Evolutionary conservation across 2,888 invertebrate species (phyloP).

Genomic region (Heliconius aoede): DNA sequence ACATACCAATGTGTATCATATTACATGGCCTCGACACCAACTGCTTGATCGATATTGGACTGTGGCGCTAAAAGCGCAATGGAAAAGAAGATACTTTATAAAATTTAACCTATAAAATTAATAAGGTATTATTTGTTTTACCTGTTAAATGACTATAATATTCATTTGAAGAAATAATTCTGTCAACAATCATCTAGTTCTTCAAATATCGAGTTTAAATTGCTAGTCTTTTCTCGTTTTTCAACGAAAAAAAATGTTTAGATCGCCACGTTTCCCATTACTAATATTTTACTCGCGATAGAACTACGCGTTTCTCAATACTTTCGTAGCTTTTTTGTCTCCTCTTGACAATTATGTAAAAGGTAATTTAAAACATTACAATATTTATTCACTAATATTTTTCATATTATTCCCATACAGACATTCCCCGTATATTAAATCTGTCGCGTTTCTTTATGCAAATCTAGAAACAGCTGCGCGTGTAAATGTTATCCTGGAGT

Average conservation of each 20-base stretch:
- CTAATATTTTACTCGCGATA: no score
- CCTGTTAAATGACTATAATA: no score
- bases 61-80: constrained; percentile 69
- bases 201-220: no score
- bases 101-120: not conserved
- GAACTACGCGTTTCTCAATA: no score
- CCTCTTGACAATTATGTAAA: no score
- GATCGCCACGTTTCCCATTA: no score
- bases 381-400: not conserved
- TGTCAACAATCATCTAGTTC: no score
- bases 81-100: constrained; percentile 51
- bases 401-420: not conserved
- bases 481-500: constrained; percentile 71
- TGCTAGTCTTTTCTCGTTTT: no score
- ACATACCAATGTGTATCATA: constrained; percentile 82
- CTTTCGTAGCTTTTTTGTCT: no score
- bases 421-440: not conserved
- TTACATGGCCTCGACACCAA: constrained; percentile 75
- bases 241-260: no score
- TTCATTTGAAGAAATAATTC: no score
- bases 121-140: not conserved
- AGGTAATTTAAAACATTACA: no score
- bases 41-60: constrained; percentile 78
- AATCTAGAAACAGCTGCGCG: constrained; percentile 69
- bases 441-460: constrained; percentile 74